These are phyloP conservation scores for Coleophora deauratella DNA, from an alignment of 2,888 invertebrate species.

Conservation along the genomic window DNA sequence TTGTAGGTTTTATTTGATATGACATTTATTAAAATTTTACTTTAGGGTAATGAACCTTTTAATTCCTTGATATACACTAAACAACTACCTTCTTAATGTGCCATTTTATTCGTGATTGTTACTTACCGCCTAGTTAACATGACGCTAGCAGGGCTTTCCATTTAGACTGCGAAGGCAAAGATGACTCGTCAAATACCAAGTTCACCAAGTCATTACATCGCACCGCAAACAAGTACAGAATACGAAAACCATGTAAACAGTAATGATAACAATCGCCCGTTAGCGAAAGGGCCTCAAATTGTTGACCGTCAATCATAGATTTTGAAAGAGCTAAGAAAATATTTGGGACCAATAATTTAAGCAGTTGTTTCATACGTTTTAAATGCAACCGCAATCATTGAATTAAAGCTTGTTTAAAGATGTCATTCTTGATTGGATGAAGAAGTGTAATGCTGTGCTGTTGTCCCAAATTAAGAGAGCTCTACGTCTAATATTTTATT, in stretches of 20 bases:
- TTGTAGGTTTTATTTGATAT: no score
- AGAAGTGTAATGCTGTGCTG: background rate
- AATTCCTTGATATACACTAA: no score
- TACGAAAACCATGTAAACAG: slow-evolving; percentile 39
- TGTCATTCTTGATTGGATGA: background rate
- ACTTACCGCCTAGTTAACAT: slow-evolving; percentile 26
- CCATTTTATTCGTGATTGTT: no score
- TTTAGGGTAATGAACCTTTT: no score
- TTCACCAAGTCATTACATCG: slow-evolving; percentile 6
- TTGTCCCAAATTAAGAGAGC: background rate
- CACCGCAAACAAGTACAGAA: slow-evolving; percentile 19
- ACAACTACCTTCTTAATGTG: no score
- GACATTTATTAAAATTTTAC: no score
- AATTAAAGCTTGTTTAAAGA: background rate
- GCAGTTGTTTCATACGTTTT: no score
- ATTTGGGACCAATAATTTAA: no score
- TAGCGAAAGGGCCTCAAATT: slow-evolving; percentile 43
- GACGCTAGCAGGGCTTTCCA: slow-evolving; percentile 18
- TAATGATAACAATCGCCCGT: slow-evolving; percentile 45
- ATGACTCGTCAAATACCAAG: slow-evolving; percentile 30
- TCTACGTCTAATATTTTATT: no score
- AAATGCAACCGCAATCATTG: no score
- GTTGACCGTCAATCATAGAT: slow-evolving; percentile 53
- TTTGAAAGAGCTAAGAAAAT: background rate
- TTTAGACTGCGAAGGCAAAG: slow-evolving; percentile 23